A percentile compares a stretch with the other conserved stretches of the same genome.
Evolutionary conservation across 2,888 invertebrate species (phyloP).

Genomic region (Seira musarum): DNA sequence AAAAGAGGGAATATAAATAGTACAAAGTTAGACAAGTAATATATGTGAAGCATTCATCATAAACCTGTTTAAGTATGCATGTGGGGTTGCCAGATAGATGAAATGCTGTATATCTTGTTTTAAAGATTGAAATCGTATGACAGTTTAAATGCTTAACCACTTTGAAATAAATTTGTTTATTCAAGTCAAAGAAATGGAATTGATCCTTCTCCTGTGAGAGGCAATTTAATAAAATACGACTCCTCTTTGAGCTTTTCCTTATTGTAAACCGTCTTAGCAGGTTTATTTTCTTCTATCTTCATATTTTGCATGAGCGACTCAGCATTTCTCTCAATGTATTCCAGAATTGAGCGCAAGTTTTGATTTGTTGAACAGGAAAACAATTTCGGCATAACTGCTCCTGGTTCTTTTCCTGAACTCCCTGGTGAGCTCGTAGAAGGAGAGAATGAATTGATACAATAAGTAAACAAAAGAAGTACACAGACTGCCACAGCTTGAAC

Average conservation of each 20-base stretch:
- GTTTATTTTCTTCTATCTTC: neutral
- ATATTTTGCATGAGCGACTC: neutral
- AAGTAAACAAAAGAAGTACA: no score
- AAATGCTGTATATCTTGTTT: conserved; percentile 32
- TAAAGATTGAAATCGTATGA: conserved; percentile 56
- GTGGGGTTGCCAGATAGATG: conserved; percentile 49
- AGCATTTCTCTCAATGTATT: no score
- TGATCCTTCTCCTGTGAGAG: conserved; percentile 32
- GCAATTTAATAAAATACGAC: neutral
- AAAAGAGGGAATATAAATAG: no score
- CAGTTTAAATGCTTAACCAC: conserved; percentile 49
- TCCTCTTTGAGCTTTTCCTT: neutral
- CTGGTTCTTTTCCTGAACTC: neutral
- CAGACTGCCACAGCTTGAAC: no score
- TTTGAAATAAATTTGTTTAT: conserved; percentile 48
- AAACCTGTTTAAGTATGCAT: conserved; percentile 51
- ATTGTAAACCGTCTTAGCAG: neutral
- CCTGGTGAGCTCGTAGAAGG: conserved; percentile 9
- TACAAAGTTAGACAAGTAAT: no score
- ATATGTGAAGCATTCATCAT: no score
- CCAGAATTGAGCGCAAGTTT: neutral
- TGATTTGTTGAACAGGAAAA: conserved; percentile 32
- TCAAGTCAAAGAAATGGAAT: conserved; percentile 44
- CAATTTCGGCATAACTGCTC: neutral
- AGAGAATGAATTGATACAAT: no score